Conservation (phyloP, 2,113 vertebrate genomes). For the Bufo gargarizans region DNA sequence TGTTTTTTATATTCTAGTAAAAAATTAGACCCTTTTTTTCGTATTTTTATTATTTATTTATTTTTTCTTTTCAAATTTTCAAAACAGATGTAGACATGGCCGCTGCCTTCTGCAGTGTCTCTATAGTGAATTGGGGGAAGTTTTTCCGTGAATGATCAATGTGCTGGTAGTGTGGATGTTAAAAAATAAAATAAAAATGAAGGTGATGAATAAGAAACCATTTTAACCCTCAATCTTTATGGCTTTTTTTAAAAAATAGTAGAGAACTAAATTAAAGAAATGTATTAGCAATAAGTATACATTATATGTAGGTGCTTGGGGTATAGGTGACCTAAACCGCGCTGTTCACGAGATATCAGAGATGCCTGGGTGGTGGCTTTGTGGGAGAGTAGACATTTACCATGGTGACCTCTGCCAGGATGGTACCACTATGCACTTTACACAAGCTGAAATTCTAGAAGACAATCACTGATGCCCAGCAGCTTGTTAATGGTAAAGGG, state of each 20-base stretch:
- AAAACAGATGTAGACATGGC: background rate
- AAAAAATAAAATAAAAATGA: too few species aligned
- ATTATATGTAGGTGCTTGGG: background rate
- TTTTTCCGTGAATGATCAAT: too few species aligned
- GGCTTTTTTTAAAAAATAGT: background rate
- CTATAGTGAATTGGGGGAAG: background rate
- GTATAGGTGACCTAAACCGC: background rate
- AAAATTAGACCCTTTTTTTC: too few species aligned
- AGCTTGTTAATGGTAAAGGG: background rate
- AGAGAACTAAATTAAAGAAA: background rate
- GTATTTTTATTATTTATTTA: too few species aligned
- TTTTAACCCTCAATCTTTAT: background rate
- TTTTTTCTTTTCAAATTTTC: too few species aligned
- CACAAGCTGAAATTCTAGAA: background rate
- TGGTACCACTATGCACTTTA: conserved; percentile 45
- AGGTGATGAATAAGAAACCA: too few species aligned
- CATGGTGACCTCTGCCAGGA: background rate
- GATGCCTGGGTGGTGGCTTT: background rate
- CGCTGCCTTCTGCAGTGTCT: background rate
- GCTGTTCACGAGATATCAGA: background rate
- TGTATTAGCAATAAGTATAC: background rate
- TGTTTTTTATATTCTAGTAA: too few species aligned
- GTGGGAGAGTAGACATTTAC: background rate
- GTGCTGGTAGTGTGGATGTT: too few species aligned
- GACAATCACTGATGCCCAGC: conserved; percentile 37